phyloP scores from a whole-genome alignment of 2,888 invertebrate genomes.

The Rhingia rostrata region DNA sequence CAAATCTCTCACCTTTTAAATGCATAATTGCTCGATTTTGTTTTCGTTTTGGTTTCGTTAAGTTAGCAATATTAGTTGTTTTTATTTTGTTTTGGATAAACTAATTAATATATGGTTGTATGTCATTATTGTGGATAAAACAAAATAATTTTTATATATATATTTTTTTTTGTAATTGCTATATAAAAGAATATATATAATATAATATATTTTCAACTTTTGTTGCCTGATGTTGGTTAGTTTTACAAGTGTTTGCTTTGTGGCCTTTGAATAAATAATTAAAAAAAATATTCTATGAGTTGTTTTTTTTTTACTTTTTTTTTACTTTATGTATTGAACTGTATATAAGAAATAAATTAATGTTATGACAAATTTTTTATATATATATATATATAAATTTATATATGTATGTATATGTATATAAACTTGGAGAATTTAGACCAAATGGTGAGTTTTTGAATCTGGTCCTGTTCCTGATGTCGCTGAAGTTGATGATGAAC shows the following conservation, averaged over 20 bases:
- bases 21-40: constrained; percentile 61
- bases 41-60: constrained; percentile 46
- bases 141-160: constrained; percentile 38
- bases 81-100: constrained; percentile 57
- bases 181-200: constrained; percentile 61
- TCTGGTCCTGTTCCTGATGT: constrained; percentile 75
- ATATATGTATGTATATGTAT: constrained; percentile 47
- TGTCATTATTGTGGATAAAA: constrained; percentile 56
- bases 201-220: constrained; percentile 8
- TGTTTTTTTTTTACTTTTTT: constrained; percentile 26
- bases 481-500: constrained; percentile 76
- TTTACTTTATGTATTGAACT: constrained; percentile 40
- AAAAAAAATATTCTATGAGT: constrained; percentile 63
- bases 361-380: constrained; percentile 62
- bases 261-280: constrained; percentile 66
- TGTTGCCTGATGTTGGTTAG: constrained; percentile 62
- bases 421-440: constrained; percentile 67
- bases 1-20: constrained; percentile 45
- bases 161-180: constrained; percentile 41
- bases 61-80: constrained; percentile 59
- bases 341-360: constrained; percentile 64
- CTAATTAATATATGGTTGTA: constrained; percentile 44
- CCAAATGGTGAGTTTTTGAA: constrained; percentile 76
- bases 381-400: constrained; percentile 55
- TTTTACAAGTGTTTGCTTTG: constrained; percentile 58